These are phyloP conservation scores for Drosophila pachea DNA, from an alignment of 1,140 invertebrate genomes.

Conservation along the genomic window DNA sequence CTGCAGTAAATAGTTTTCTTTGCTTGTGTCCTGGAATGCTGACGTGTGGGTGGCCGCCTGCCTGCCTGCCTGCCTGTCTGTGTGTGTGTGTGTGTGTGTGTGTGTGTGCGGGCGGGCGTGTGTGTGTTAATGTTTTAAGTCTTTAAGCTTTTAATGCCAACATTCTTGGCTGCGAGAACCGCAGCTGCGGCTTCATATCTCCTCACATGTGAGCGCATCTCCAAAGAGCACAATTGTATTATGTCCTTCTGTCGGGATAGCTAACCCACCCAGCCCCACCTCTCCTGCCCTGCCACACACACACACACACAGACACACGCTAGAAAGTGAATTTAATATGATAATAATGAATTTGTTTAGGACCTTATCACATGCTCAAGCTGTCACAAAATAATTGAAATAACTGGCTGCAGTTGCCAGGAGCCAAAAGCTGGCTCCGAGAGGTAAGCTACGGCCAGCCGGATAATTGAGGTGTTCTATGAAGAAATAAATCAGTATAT, in stretches of 20 bases:
- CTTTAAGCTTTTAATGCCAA: slow-evolving; percentile 68
- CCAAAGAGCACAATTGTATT: slow-evolving; percentile 14
- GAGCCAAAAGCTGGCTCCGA: too few species aligned
- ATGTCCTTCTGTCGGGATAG: slow-evolving; percentile 1
- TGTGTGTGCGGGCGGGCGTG: slow-evolving; percentile 20
- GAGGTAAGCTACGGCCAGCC: too few species aligned
- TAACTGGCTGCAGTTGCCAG: background rate
- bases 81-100: slow-evolving; percentile 11
- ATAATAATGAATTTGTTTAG: slow-evolving; percentile 15
- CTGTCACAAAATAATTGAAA: slow-evolving; percentile 17
- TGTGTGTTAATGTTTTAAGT: slow-evolving; percentile 66
- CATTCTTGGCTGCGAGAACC: slow-evolving; percentile 52
- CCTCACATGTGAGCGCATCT: slow-evolving; percentile 7
- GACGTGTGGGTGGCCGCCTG: slow-evolving; percentile 1
- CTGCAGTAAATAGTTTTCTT: slow-evolving; percentile 59
- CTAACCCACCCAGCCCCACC: background rate
- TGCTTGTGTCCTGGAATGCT: slow-evolving; percentile 28
- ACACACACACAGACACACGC: too few species aligned
- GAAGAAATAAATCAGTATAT: too few species aligned
- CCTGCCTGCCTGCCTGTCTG: background rate
- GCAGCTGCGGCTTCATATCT: slow-evolving; percentile 32
- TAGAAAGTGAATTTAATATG: slow-evolving; percentile 20
- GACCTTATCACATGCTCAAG: slow-evolving; percentile 15
- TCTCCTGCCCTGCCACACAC: background rate
- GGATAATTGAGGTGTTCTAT: too few species aligned